These are phyloP conservation scores for Ditylenchus dipsaci DNA, from an alignment of 1,140 invertebrate genomes.

Conservation along the genomic window DNA sequence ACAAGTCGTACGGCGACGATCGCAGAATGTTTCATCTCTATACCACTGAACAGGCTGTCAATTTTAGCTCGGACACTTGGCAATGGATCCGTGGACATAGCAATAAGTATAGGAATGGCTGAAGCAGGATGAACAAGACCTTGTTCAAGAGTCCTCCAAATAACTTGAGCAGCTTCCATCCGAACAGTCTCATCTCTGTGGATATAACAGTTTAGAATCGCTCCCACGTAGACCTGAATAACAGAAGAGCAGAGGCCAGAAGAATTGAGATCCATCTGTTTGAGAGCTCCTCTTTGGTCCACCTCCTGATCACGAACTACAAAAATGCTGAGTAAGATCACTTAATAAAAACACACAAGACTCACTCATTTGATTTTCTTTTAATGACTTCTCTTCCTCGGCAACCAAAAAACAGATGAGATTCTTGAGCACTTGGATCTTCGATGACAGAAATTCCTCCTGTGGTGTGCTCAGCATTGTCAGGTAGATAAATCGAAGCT, in stretches of 20 bases:
- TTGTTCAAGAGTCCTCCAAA: constrained; percentile 77
- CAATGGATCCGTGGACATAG: constrained; percentile 90
- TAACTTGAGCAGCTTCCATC: constrained; percentile 33
- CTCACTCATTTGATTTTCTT: constrained; percentile 69
- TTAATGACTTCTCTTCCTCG: constrained; percentile 89
- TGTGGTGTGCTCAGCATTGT: constrained; percentile 70
- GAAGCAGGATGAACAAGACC: constrained; percentile 92
- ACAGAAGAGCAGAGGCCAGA: constrained; percentile 86
- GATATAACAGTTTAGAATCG: constrained; percentile 86
- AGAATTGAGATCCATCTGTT: constrained; percentile 61
- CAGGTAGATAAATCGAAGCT: constrained; percentile 83
- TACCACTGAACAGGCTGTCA: constrained; percentile 90
- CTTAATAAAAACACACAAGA: neutral
- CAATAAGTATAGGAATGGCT: constrained; percentile 94
- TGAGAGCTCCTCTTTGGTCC: constrained; percentile 49
- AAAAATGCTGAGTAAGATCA: neutral
- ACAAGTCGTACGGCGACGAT: constrained; percentile 70
- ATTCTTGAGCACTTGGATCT: constrained; percentile 77
- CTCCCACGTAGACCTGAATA: constrained; percentile 91
- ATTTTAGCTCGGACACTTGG: constrained; percentile 80
- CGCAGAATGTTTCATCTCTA: constrained; percentile 97
- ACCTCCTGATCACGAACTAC: constrained; percentile 30
- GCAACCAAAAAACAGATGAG: constrained; percentile 88
- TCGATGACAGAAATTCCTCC: constrained; percentile 69
- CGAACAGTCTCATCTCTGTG: constrained; percentile 72